Percentiles rank a stretch among this genome's conserved stretches.
phyloP scores from a whole-genome alignment of 1,140 invertebrate genomes.

The Sycobia sp. region DNA sequence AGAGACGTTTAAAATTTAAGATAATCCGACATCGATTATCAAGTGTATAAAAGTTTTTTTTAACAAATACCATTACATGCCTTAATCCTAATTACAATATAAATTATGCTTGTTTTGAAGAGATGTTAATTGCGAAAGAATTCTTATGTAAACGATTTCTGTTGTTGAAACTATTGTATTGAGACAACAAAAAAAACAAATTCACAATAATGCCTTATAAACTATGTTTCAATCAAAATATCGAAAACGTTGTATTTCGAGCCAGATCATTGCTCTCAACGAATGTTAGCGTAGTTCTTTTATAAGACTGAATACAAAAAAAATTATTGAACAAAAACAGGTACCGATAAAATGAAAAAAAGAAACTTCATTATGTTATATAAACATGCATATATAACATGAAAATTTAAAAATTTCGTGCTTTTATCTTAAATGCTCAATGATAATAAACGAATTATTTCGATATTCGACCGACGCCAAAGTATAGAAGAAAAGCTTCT shows the following conservation, averaged over 20 bases:
- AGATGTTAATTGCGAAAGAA: no score
- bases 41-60: conserved; percentile 4
- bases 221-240: conserved; percentile 21
- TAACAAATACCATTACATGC: background rate
- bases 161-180: background rate
- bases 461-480: conserved; percentile 31
- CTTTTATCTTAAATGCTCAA: conserved; percentile 25
- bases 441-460: conserved; percentile 20
- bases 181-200: background rate
- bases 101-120: no score
- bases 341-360: conserved; percentile 5
- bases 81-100: no score
- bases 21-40: conserved; percentile 3
- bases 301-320: conserved; percentile 28
- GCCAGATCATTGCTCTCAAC: conserved; percentile 4
- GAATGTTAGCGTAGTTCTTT: conserved; percentile 16
- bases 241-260: conserved; percentile 4
- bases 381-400: no score
- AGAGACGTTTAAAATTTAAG: conserved; percentile 2
- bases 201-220: conserved; percentile 6
- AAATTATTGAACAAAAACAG: conserved; percentile 14
- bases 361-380: no score
- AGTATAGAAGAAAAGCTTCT: conserved; percentile 17
- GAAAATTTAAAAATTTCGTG: conserved; percentile 9
- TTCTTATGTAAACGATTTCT: no score